A percentile compares a stretch with the other conserved stretches of the same genome.
Conservation (phyloP, 2,797 vertebrate genomes). For the Syngnathus rostellatus region DNA sequence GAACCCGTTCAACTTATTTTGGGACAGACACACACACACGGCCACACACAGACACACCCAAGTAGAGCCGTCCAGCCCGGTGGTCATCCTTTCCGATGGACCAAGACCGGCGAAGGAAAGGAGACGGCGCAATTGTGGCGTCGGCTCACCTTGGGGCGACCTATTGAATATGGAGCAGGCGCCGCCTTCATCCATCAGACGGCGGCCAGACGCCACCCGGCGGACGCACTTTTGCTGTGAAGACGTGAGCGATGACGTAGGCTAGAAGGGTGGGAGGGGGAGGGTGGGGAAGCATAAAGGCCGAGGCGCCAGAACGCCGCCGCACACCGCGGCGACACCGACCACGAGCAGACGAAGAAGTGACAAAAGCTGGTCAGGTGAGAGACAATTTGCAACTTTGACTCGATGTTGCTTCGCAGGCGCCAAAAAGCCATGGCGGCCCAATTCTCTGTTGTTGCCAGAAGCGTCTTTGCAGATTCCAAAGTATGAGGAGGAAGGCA, state of each 20-base stretch:
- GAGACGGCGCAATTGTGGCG: not conserved
- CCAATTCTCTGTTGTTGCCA: no score
- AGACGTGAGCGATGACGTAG: conserved; percentile 26
- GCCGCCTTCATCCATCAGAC: conserved; percentile 30
- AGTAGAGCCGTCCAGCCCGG: not conserved
- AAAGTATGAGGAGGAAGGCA: no score
- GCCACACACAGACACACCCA: not conserved
- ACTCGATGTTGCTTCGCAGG: no score
- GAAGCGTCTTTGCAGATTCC: no score
- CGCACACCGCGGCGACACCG: not conserved
- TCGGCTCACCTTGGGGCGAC: not conserved
- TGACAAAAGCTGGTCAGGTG: not conserved
- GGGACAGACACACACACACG: not conserved
- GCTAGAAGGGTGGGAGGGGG: conserved; percentile 13
- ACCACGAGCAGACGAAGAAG: conserved; percentile 9
- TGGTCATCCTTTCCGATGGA: no score
- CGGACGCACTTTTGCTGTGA: conserved; percentile 7
- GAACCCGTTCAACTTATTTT: no score
- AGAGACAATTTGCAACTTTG: not conserved
- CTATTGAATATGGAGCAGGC: conserved; percentile 31
- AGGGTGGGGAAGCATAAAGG: conserved; percentile 1
- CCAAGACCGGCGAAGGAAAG: no score
- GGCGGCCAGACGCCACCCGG: not conserved
- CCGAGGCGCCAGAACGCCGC: not conserved
- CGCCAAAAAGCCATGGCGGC: no score